A percentile compares a stretch with the other conserved stretches of the same genome.
These are phyloP conservation scores for Zeus faber DNA, from an alignment of 2,113 vertebrate genomes.

Conservation along the genomic window DNA sequence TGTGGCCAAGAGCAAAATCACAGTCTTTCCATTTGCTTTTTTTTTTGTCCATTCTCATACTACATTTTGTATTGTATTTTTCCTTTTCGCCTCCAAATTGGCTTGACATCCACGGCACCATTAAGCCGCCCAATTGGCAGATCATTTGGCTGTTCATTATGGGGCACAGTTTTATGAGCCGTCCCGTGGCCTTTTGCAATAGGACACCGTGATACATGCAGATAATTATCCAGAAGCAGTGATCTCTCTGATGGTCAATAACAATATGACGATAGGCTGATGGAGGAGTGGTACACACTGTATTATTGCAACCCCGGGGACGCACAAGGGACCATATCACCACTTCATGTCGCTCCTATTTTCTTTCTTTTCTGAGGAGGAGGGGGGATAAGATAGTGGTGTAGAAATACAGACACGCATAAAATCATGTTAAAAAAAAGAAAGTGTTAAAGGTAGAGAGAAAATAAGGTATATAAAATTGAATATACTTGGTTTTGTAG, in stretches of 20 bases:
- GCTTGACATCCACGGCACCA: too few species aligned
- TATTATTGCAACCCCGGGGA: slow-evolving; percentile 41
- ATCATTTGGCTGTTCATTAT: slow-evolving; percentile 48
- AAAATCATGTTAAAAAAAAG: slow-evolving; percentile 18
- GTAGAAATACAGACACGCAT: slow-evolving; percentile 32
- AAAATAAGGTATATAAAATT: slow-evolving; percentile 8
- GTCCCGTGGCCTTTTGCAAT: slow-evolving; percentile 30
- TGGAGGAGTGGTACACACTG: slow-evolving; percentile 36
- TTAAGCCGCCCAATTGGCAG: slow-evolving; percentile 29
- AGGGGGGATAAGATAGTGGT: slow-evolving; percentile 13
- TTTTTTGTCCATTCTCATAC: too few species aligned
- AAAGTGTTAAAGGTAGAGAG: slow-evolving; percentile 2
- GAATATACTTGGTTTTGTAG: neutral
- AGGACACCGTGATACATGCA: slow-evolving; percentile 49
- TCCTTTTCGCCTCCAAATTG: too few species aligned
- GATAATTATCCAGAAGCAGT: slow-evolving; percentile 50
- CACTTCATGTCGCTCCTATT: neutral
- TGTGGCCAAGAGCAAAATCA: slow-evolving; percentile 23
- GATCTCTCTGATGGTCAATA: slow-evolving; percentile 59
- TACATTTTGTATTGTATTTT: too few species aligned
- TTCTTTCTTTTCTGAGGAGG: slow-evolving; percentile 15
- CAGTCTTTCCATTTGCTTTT: slow-evolving; percentile 37
- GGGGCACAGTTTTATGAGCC: slow-evolving; percentile 30
- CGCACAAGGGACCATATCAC: slow-evolving; percentile 16
- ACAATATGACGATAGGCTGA: slow-evolving; percentile 48